A percentile compares a stretch with the other conserved stretches of the same genome.
phyloP scores from a whole-genome alignment of 2,888 invertebrate species.

The Xestia xanthographa region DNA sequence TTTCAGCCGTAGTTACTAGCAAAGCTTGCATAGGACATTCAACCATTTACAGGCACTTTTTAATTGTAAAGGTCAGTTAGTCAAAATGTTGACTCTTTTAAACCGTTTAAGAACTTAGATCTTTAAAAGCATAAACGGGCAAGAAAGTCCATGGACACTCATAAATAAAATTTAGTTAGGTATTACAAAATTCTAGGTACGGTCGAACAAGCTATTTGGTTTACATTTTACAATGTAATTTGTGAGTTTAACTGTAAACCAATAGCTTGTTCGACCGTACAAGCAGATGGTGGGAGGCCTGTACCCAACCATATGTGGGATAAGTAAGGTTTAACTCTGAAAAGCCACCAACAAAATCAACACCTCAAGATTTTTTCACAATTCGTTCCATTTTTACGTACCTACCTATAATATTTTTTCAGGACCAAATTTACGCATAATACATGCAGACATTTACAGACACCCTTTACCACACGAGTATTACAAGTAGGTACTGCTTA shows the following conservation, averaged over 20 bases:
- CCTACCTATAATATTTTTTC: constrained; percentile 6
- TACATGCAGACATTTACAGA: constrained; percentile 8
- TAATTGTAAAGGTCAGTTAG: no score
- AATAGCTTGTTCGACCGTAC: no score
- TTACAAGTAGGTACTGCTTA: constrained; percentile 16
- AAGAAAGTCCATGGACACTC: not conserved
- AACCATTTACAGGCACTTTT: not conserved
- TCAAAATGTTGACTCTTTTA: not conserved
- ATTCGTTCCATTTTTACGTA: not conserved
- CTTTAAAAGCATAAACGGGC: not conserved
- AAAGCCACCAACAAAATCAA: constrained; percentile 9
- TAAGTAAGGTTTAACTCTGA: not conserved
- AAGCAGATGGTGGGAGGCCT: not conserved
- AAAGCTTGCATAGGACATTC: not conserved
- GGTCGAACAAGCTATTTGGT: no score
- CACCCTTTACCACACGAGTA: constrained; percentile 4
- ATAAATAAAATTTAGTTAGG: not conserved
- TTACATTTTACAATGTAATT: no score
- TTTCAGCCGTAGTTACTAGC: not conserved
- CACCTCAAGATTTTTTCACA: not conserved
- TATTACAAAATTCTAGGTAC: not conserved
- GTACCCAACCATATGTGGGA: not conserved
- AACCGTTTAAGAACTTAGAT: not conserved
- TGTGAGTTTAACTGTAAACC: no score
- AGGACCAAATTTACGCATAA: constrained; percentile 10